phyloP scores from a whole-genome alignment of 2,888 invertebrate species.

The Heliconius cydno region DNA sequence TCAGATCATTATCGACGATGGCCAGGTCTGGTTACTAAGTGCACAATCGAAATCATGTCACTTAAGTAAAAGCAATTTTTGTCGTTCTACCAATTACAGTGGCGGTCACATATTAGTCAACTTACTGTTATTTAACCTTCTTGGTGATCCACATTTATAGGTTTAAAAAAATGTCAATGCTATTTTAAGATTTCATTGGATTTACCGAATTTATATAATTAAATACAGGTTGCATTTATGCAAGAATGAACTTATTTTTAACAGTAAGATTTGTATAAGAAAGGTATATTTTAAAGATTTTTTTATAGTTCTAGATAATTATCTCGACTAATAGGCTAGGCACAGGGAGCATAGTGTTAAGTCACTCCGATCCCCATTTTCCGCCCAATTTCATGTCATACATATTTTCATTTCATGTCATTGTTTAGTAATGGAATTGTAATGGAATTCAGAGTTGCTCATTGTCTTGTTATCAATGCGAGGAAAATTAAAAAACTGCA shows the following conservation, averaged over 20 bases:
- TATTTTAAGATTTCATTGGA: slow-evolving; percentile 12
- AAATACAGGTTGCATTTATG: background rate
- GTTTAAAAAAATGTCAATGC: slow-evolving; percentile 1
- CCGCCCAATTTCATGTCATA: too few relatives aligned
- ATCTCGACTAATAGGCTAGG: too few relatives aligned
- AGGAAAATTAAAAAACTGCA: too few relatives aligned
- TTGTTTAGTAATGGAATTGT: too few relatives aligned
- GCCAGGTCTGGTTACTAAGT: background rate
- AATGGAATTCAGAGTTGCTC: too few relatives aligned
- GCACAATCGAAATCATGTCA: background rate
- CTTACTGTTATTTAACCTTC: slow-evolving; percentile 20
- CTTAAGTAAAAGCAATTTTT: slow-evolving; percentile 1
- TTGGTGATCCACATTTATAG: slow-evolving; percentile 17
- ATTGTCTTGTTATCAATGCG: too few relatives aligned
- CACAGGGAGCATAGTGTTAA: too few relatives aligned
- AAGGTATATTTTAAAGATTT: too few relatives aligned
- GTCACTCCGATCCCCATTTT: too few relatives aligned
- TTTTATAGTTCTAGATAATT: too few relatives aligned
- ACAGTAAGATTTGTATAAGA: background rate
- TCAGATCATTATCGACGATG: background rate
- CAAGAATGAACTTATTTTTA: slow-evolving; percentile 3
- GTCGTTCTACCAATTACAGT: background rate
- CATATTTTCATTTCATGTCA: too few relatives aligned
- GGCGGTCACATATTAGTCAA: slow-evolving; percentile 6
- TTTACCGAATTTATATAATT: slow-evolving; percentile 10